Evolutionary conservation across 2,113 vertebrate genomes (phyloP).

Genomic region (Anthoscopus minutus): DNA sequence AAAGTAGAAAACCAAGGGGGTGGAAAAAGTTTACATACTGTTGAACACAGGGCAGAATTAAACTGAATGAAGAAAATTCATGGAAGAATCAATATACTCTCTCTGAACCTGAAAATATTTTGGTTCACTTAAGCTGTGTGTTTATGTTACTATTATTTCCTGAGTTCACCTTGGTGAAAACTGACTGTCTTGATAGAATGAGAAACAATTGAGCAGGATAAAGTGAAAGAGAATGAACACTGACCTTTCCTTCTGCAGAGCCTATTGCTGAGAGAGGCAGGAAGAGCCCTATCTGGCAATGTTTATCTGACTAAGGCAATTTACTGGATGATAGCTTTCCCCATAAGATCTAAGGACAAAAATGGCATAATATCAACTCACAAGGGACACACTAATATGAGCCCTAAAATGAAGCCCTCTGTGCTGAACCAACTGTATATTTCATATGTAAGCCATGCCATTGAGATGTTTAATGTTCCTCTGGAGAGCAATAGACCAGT

Average conservation of each 20-base stretch:
- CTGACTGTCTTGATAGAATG: neutral
- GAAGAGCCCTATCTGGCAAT: constrained; percentile 52
- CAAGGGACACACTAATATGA: constrained; percentile 43
- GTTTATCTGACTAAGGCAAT: constrained; percentile 59
- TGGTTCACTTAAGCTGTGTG: constrained; percentile 7
- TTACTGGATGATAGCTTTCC: constrained; percentile 61
- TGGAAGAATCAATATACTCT: neutral
- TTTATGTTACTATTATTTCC: constrained; percentile 5
- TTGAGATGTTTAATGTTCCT: constrained; percentile 56
- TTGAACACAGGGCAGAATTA: neutral
- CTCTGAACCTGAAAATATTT: neutral
- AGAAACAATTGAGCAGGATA: constrained; percentile 26
- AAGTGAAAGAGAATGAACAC: constrained; percentile 30
- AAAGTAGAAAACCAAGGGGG: neutral
- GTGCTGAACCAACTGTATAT: constrained; percentile 48
- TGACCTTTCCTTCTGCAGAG: constrained; percentile 43
- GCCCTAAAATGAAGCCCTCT: constrained; percentile 53
- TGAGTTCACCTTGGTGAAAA: constrained; percentile 45
- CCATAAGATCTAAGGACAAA: constrained; percentile 59
- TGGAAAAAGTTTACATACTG: neutral
- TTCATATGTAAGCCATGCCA: constrained; percentile 36
- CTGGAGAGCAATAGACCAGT: constrained; percentile 53
- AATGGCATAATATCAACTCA: constrained; percentile 51
- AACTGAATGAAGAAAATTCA: constrained; percentile 1
- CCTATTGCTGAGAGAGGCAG: constrained; percentile 26